Percentiles rank a stretch among this genome's conserved stretches.
These are phyloP conservation scores for Camponotus fellah DNA, from an alignment of 2,888 invertebrate genomes.

Conservation along the genomic window DNA sequence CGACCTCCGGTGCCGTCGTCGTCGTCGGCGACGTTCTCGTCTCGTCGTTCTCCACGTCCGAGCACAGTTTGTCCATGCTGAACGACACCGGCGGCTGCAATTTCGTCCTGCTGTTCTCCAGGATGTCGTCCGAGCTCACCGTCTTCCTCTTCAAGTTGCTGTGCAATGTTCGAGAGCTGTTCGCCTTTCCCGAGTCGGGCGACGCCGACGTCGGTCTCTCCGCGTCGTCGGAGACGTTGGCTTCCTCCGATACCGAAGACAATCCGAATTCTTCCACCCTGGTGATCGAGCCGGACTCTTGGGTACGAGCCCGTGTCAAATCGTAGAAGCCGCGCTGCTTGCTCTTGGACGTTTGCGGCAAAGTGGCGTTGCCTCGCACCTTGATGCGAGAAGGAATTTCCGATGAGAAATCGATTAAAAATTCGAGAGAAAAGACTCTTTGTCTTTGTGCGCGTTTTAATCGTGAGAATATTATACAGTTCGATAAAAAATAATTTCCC, in stretches of 20 bases:
- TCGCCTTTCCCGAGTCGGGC: conserved; percentile 47
- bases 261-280: conserved; percentile 81
- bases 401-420: background rate
- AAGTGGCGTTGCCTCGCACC: conserved; percentile 77
- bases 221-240: conserved; percentile 67
- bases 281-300: conserved; percentile 75
- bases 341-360: conserved; percentile 14
- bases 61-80: conserved; percentile 79
- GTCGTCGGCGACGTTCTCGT: background rate
- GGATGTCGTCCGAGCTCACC: conserved; percentile 76
- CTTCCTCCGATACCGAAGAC: conserved; percentile 75
- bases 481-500: background rate
- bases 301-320: conserved; percentile 76
- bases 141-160: conserved; percentile 71
- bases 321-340: conserved; percentile 80
- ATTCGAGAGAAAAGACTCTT: background rate
- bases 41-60: conserved; percentile 70
- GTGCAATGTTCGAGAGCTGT: background rate
- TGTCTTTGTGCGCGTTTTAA: background rate
- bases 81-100: conserved; percentile 76
- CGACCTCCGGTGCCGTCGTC: conserved; percentile 49
- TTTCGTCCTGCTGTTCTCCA: conserved; percentile 60
- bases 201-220: conserved; percentile 31
- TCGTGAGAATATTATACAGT: background rate
- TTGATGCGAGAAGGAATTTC: conserved; percentile 73